Evolutionary conservation across 2,797 vertebrate genomes (phyloP).

Genomic region (Pachyuromys duprasi): DNA sequence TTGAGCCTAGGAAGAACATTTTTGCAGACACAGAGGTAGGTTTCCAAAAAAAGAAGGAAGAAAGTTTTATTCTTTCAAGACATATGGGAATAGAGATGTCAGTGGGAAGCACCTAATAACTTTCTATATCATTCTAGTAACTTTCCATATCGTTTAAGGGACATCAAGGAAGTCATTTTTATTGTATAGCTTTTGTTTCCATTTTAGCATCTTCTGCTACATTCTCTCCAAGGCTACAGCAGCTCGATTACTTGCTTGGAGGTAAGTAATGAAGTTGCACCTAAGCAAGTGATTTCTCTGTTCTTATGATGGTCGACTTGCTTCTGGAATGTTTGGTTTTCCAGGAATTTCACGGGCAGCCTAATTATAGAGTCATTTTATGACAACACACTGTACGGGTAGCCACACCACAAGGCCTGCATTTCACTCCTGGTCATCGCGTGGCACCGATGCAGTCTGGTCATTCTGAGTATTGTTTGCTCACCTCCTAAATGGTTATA

Average conservation of each 20-base stretch:
- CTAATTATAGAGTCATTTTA: slow-evolving; percentile 26
- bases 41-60: background rate
- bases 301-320: background rate
- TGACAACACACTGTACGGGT: background rate
- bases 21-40: background rate
- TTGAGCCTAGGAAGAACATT: background rate
- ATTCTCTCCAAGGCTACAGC: background rate
- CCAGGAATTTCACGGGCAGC: background rate
- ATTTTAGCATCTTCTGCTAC: background rate
- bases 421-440: background rate
- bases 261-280: slow-evolving; percentile 15
- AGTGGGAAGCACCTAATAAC: background rate
- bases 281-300: slow-evolving; percentile 11
- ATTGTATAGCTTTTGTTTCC: background rate
- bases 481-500: background rate
- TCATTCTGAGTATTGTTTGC: background rate
- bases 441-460: background rate
- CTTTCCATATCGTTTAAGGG: background rate
- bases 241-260: background rate
- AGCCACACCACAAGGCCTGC: background rate
- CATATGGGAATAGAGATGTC: background rate
- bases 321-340: background rate
- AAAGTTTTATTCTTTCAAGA: background rate
- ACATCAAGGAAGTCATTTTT: background rate
- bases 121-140: too few relatives aligned